Conservation (phyloP, 2,113 vertebrate species). For the Psittacula cyanocephala region DNA sequence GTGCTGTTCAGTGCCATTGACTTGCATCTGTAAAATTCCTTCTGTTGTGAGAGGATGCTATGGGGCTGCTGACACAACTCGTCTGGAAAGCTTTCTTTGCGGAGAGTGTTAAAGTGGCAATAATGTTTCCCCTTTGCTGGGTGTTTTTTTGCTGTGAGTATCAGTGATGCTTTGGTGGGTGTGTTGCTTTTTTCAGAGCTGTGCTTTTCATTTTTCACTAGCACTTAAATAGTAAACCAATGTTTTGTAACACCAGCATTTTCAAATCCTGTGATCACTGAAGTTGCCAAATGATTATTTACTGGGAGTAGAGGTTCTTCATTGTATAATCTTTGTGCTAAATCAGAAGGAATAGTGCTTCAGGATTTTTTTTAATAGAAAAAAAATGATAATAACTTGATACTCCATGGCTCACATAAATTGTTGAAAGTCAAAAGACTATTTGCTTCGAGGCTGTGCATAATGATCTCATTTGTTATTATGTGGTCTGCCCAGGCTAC, state of each 20-base stretch:
- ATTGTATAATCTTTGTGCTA: not conserved
- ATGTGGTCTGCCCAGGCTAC: not conserved
- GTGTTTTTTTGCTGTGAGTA: not conserved
- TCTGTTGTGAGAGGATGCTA: not conserved
- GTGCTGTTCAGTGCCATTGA: not conserved
- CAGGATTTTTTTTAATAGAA: not conserved
- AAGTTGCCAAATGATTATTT: slow-evolving; percentile 9
- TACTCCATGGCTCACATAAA: not conserved
- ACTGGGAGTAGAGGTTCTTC: not conserved
- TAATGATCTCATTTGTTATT: slow-evolving; percentile 48
- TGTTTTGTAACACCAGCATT: not conserved
- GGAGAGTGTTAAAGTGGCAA: not conserved
- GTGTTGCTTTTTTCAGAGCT: not conserved
- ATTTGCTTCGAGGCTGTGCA: not conserved
- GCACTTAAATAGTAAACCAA: not conserved
- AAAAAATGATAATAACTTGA: not conserved
- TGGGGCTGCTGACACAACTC: not conserved
- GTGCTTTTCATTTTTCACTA: slow-evolving; percentile 4
- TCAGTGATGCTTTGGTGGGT: not conserved
- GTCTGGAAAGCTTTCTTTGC: not conserved
- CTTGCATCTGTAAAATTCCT: not conserved
- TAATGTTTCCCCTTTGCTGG: not conserved
- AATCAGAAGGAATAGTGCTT: not conserved
- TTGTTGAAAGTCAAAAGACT: slow-evolving; percentile 18
- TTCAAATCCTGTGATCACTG: not conserved